Evolutionary conservation across 1,140 invertebrate species (phyloP).

Genomic region (Stenopsyche tienmushanensis): DNA sequence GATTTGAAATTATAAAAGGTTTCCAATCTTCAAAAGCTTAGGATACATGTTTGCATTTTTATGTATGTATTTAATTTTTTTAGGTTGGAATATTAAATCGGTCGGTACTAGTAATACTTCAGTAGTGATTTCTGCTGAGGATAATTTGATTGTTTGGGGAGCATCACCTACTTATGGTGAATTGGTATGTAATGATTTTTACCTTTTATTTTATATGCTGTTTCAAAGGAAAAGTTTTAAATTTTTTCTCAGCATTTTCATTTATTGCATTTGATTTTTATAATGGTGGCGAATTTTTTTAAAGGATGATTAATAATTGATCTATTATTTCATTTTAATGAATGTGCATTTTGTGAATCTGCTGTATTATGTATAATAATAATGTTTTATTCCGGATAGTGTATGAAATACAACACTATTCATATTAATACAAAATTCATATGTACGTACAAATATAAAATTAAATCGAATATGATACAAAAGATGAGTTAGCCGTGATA

Average conservation of each 20-base stretch:
- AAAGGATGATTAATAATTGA: background rate
- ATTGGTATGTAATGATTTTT: slow-evolving; percentile 61
- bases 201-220: background rate
- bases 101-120: slow-evolving; percentile 79
- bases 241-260: background rate
- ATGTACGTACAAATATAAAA: too few species aligned
- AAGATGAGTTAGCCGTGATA: too few species aligned
- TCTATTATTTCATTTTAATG: background rate
- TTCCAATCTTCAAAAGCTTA: background rate
- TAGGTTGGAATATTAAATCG: slow-evolving; percentile 82
- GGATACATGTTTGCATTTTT: background rate
- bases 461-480: too few species aligned
- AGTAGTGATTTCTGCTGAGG: slow-evolving; percentile 86
- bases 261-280: background rate
- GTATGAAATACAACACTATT: too few species aligned
- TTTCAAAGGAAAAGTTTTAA: background rate
- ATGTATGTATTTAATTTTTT: background rate
- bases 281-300: too few species aligned
- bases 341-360: too few species aligned
- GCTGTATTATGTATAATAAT: too few species aligned
- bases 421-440: too few species aligned
- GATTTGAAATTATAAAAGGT: background rate
- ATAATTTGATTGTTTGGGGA: slow-evolving; percentile 88
- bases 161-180: slow-evolving; percentile 90
- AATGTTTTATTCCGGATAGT: too few species aligned